A percentile compares a stretch with the other conserved stretches of the same genome.
These are phyloP conservation scores for Trissolcus basalis DNA, from an alignment of 1,140 invertebrate genomes.

Conservation along the genomic window DNA sequence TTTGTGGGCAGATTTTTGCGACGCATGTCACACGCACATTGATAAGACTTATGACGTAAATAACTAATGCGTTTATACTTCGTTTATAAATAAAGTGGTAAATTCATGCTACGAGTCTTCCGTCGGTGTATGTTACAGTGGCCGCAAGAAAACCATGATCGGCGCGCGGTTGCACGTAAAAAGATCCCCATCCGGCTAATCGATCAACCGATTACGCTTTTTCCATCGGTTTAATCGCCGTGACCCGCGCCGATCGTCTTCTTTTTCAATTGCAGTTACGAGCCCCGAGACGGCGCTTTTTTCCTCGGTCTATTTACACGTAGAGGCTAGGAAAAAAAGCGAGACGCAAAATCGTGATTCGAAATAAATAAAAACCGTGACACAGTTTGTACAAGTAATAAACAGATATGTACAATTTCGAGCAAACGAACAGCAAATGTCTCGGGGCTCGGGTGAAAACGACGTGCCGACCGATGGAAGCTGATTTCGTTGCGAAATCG, in stretches of 20 bases:
- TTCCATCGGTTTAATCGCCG: too few species aligned
- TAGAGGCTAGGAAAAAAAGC: too few species aligned
- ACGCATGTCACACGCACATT: conserved; percentile 64
- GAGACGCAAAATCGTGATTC: too few species aligned
- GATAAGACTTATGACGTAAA: conserved; percentile 68
- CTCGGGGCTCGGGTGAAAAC: neutral
- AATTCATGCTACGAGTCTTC: conserved; percentile 62
- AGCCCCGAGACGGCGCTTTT: too few species aligned
- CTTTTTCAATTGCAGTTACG: too few species aligned
- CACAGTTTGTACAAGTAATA: neutral
- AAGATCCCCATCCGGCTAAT: too few species aligned
- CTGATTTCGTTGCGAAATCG: too few species aligned
- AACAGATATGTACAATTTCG: neutral
- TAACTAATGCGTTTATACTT: conserved; percentile 64
- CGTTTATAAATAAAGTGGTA: conserved; percentile 71
- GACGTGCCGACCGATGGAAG: too few species aligned
- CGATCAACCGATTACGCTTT: too few species aligned
- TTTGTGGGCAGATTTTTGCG: neutral
- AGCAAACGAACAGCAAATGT: neutral
- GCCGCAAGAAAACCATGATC: conserved; percentile 1
- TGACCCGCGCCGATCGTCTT: too few species aligned
- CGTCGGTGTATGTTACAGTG: conserved; percentile 54
- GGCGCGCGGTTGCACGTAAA: conserved; percentile 18
- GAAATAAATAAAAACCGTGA: too few species aligned
- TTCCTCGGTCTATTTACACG: too few species aligned